phyloP scores from a whole-genome alignment of 1,140 invertebrate species.

The Eriosoma lanigerum region DNA sequence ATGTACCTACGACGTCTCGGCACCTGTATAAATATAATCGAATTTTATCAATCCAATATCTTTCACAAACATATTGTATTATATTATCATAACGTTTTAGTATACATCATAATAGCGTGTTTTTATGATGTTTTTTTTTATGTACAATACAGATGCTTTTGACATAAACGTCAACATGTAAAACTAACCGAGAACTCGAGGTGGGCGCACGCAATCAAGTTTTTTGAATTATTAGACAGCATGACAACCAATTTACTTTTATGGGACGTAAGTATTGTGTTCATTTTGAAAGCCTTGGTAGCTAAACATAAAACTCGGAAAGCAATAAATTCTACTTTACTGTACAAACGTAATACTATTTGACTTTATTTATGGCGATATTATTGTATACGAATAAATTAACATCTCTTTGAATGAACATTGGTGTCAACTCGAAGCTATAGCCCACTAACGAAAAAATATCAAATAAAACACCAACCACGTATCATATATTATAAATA shows the following conservation, averaged over 20 bases:
- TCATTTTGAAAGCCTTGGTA: constrained; percentile 38
- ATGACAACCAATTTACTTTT: constrained; percentile 51
- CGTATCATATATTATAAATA: background rate
- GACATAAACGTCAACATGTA: constrained; percentile 42
- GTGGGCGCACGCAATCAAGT: constrained; percentile 36
- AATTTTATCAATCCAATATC: too few relatives aligned
- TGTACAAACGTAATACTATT: constrained; percentile 23
- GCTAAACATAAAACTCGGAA: constrained; percentile 46
- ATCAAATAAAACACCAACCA: constrained; percentile 8
- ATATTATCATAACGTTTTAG: background rate
- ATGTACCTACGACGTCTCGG: too few relatives aligned
- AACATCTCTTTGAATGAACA: constrained; percentile 39
- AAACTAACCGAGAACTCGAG: constrained; percentile 27
- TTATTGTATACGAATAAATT: constrained; percentile 44
- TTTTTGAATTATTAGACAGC: constrained; percentile 45
- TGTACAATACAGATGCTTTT: constrained; percentile 33
- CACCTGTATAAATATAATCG: too few relatives aligned
- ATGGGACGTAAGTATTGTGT: constrained; percentile 49
- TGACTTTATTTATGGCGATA: constrained; percentile 43
- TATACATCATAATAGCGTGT: background rate
- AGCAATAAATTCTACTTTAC: constrained; percentile 38
- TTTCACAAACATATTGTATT: background rate
- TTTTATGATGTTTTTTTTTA: background rate
- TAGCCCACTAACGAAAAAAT: constrained; percentile 1
- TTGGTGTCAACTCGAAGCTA: constrained; percentile 34